phyloP scores from a whole-genome alignment of 2,113 vertebrate species.

The Litocranius walleri region DNA sequence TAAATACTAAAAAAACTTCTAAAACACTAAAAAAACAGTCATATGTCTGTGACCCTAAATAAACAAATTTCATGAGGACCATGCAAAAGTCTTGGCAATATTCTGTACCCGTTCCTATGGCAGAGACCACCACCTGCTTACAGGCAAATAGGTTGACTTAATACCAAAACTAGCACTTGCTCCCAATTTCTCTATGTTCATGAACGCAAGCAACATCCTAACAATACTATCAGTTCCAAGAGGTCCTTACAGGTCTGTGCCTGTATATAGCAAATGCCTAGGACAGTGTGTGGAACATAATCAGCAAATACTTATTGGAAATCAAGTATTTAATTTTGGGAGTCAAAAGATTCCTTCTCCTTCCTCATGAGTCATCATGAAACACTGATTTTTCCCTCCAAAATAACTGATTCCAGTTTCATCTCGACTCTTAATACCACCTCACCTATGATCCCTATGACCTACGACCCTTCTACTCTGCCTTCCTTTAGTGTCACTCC shows the following conservation, averaged over 20 bases:
- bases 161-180: background rate
- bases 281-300: background rate
- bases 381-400: background rate
- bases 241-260: background rate
- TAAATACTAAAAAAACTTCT: background rate
- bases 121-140: background rate
- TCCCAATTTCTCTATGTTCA: background rate
- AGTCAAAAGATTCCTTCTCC: background rate
- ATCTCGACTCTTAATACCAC: background rate
- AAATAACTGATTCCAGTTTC: background rate
- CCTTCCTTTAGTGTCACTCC: background rate
- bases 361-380: background rate
- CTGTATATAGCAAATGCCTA: background rate
- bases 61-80: background rate
- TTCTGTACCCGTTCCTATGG: background rate
- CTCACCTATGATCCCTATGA: background rate
- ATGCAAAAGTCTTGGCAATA: background rate
- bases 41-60: background rate
- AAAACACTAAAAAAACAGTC: background rate
- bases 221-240: background rate
- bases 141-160: background rate
- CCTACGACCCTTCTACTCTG: background rate
- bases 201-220: background rate
- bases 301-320: background rate
- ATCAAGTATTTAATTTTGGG: background rate